Percentiles rank a stretch among this genome's conserved stretches.
Evolutionary conservation across 2,797 vertebrate genomes (phyloP).

Genomic region (Oreochromis mossambicus): DNA sequence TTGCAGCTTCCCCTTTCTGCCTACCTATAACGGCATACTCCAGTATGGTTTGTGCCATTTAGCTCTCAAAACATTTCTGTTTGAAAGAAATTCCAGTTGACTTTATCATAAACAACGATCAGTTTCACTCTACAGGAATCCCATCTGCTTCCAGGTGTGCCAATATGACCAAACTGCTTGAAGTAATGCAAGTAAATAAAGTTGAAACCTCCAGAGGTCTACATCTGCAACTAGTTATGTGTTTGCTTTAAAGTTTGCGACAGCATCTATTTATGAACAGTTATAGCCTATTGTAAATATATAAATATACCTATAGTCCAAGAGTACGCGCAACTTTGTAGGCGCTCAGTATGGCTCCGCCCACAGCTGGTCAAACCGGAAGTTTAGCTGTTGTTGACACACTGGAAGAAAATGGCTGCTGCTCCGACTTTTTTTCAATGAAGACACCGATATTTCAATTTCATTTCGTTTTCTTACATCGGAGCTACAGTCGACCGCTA

Average conservation of each 20-base stretch:
- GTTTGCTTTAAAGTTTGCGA: not conserved
- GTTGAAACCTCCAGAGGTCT: not conserved
- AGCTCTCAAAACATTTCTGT: not conserved
- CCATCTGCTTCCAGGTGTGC: not conserved
- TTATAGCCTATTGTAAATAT: not conserved
- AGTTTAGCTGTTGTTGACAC: slow-evolving; percentile 85
- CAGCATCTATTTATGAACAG: not conserved
- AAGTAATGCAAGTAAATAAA: not conserved
- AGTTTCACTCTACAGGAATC: not conserved
- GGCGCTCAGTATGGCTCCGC: slow-evolving; percentile 45
- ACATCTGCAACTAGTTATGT: not conserved
- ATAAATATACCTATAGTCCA: not conserved
- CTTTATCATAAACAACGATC: not conserved
- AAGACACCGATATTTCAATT: slow-evolving; percentile 77
- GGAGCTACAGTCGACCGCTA: slow-evolving; percentile 66
- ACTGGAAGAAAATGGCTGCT: slow-evolving; percentile 85
- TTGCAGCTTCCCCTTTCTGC: not conserved
- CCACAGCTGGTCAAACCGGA: slow-evolving; percentile 72
- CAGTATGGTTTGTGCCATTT: not conserved
- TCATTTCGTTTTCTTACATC: slow-evolving; percentile 61
- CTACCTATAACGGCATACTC: not conserved
- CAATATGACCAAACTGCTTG: not conserved
- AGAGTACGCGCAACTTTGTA: not conserved
- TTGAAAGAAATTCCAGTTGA: not conserved
- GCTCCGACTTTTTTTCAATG: slow-evolving; percentile 81